These are phyloP conservation scores for Epinotia brunnichana DNA, from an alignment of 2,888 invertebrate genomes.

Conservation along the genomic window DNA sequence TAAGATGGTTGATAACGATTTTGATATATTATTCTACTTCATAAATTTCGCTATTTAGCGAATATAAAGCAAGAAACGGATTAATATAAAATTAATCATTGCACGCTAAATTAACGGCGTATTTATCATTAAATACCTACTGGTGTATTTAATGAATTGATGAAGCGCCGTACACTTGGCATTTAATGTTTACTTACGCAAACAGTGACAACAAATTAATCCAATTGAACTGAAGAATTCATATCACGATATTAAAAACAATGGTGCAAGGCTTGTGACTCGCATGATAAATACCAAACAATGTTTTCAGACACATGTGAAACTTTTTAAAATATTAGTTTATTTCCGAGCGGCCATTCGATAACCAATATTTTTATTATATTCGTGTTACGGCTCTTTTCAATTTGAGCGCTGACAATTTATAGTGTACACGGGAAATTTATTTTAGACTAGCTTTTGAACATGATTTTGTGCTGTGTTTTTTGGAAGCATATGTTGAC, in stretches of 20 bases:
- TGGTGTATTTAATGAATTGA: too few species aligned
- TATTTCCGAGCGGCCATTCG: conserved; percentile 2
- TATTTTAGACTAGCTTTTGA: conserved; percentile 20
- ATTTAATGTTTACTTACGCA: too few species aligned
- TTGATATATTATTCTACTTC: too few species aligned
- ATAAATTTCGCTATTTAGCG: too few species aligned
- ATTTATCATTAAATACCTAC: too few species aligned
- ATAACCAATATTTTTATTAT: conserved; percentile 23
- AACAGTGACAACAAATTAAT: too few species aligned
- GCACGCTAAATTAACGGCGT: too few species aligned
- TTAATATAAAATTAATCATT: too few species aligned
- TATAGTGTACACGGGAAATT: conserved; percentile 17
- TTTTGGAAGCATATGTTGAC: not conserved
- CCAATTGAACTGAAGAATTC: too few species aligned
- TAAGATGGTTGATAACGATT: too few species aligned
- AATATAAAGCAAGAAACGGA: too few species aligned
- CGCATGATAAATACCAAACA: not conserved
- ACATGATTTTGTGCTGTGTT: conserved; percentile 2
- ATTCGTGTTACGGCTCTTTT: conserved; percentile 28
- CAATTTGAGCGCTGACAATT: conserved; percentile 29
- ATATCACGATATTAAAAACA: not conserved
- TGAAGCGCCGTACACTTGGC: too few species aligned
- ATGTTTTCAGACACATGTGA: not conserved
- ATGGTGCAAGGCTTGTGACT: not conserved
- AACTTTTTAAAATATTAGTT: conserved; percentile 22